These are phyloP conservation scores for Pseudomyrmex flavicornis DNA, from an alignment of 1,140 invertebrate genomes.

Conservation along the genomic window DNA sequence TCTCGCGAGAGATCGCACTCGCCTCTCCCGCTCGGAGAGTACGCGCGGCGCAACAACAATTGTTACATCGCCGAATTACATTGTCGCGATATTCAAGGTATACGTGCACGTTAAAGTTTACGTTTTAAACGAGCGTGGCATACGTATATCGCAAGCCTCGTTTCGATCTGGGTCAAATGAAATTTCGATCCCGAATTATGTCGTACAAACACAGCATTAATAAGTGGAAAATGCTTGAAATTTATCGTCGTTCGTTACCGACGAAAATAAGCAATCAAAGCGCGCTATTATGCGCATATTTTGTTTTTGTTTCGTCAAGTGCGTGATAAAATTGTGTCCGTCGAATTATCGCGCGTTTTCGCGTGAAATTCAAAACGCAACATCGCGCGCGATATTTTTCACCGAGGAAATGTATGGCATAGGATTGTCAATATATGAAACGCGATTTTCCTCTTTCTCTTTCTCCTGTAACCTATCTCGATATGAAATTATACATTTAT, in stretches of 20 bases:
- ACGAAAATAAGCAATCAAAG: slow-evolving; percentile 45
- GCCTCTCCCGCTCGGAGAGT: background rate
- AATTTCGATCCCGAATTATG: slow-evolving; percentile 34
- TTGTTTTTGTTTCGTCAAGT: background rate
- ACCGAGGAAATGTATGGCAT: background rate
- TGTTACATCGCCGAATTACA: background rate
- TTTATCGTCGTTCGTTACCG: slow-evolving; percentile 6
- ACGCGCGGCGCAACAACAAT: slow-evolving; percentile 15
- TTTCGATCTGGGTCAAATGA: slow-evolving; percentile 41
- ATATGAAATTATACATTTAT: no score
- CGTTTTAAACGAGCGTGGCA: background rate
- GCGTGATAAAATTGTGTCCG: slow-evolving; percentile 6
- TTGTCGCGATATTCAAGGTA: slow-evolving; percentile 18
- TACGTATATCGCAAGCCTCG: slow-evolving; percentile 1
- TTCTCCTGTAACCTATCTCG: no score
- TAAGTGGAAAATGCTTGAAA: slow-evolving; percentile 39
- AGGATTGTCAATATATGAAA: no score
- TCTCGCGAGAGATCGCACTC: no score
- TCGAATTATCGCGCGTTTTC: slow-evolving; percentile 7
- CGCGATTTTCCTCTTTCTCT: no score
- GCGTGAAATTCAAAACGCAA: background rate
- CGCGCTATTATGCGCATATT: slow-evolving; percentile 7
- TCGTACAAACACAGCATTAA: slow-evolving; percentile 28
- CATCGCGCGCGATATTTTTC: background rate
- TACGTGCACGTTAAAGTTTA: slow-evolving; percentile 22